These are phyloP conservation scores for Chiloscyllium plagiosum DNA, from an alignment of 2,113 vertebrate species.

Conservation along the genomic window DNA sequence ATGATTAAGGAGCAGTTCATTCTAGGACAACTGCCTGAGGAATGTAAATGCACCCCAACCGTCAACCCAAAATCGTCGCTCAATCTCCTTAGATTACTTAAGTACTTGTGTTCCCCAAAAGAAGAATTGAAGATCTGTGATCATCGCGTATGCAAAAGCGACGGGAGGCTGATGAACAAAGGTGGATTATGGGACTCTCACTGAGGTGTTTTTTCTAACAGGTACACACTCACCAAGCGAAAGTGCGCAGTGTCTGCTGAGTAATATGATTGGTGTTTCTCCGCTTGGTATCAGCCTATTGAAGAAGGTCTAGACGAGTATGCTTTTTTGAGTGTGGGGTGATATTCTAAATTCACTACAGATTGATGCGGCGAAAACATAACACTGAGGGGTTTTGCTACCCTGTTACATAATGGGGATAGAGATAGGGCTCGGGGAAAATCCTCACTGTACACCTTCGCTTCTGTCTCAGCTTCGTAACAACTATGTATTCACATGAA, in stretches of 20 bases:
- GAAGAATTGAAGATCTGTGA: neutral
- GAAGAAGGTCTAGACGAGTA: neutral
- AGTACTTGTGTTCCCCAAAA: neutral
- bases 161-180: neutral
- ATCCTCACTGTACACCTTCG: neutral
- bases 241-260: neutral
- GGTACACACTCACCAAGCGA: neutral
- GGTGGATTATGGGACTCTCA: neutral
- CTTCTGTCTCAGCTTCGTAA: neutral
- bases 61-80: neutral
- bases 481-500: neutral
- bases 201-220: neutral
- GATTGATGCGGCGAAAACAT: too few species aligned
- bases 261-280: neutral
- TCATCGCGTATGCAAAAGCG: neutral
- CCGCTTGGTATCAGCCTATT: neutral
- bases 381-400: neutral
- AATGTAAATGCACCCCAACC: neutral
- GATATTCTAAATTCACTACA: neutral
- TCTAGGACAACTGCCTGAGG: neutral
- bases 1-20: neutral
- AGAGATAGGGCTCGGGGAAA: neutral
- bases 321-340: neutral
- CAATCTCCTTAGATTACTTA: neutral
- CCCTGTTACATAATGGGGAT: neutral